A percentile compares a stretch with the other conserved stretches of the same genome.
phyloP scores from a whole-genome alignment of 2,888 invertebrate species.

The Apotomis betuletana region DNA sequence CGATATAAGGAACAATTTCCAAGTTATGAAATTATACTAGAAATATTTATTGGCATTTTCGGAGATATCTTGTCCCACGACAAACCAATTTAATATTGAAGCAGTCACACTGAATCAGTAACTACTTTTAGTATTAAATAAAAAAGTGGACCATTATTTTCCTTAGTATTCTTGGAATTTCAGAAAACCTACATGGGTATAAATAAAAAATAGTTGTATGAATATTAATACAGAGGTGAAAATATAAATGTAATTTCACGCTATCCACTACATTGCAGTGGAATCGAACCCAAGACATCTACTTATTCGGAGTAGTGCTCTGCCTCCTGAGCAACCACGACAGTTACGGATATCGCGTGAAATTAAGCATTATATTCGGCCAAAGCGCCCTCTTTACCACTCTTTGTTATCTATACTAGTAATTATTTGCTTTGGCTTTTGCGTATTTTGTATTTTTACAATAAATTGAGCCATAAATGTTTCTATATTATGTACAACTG shows the following conservation, averaged over 20 bases:
- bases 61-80: slow-evolving; percentile 3
- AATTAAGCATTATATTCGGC: too few relatives aligned
- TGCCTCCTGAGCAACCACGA: too few relatives aligned
- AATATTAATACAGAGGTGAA: too few relatives aligned
- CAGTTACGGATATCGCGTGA: too few relatives aligned
- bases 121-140: neutral
- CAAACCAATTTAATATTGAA: neutral
- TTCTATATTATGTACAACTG: neutral
- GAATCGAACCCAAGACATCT: too few relatives aligned
- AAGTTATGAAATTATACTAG: neutral
- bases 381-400: too few relatives aligned
- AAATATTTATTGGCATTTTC: neutral
- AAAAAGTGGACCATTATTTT: neutral
- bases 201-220: neutral
- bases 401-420: too few relatives aligned
- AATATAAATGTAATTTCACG: too few relatives aligned
- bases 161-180: neutral
- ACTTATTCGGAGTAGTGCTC: too few relatives aligned
- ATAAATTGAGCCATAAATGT: slow-evolving; percentile 10
- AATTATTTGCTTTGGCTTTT: neutral
- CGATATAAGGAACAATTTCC: neutral
- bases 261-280: too few relatives aligned
- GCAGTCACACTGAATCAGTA: neutral
- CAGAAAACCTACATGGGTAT: slow-evolving; percentile 1
- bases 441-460: neutral